Conservation (phyloP, 1,140 invertebrate genomes). For the Drosophila azteca region DNA sequence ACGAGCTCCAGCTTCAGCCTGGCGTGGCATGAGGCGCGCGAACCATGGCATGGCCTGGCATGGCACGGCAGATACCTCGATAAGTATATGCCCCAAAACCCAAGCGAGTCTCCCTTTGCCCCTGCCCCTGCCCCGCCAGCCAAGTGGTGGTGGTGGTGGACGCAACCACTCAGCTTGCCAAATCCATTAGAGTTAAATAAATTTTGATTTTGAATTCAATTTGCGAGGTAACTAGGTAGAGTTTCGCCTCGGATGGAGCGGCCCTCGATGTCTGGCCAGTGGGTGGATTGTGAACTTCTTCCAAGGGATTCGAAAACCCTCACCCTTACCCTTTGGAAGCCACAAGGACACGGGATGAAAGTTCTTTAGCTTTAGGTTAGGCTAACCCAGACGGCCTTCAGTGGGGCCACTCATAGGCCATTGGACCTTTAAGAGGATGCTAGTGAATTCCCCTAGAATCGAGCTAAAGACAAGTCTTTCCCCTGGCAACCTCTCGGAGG, state of each 20-base stretch:
- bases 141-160: conserved; percentile 8
- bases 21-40: conserved; percentile 36
- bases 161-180: conserved; percentile 62
- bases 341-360: too few species aligned
- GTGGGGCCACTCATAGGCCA: too few species aligned
- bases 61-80: conserved; percentile 30
- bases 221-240: conserved; percentile 63
- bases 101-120: background rate
- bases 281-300: conserved; percentile 38
- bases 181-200: conserved; percentile 78
- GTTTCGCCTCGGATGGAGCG: conserved; percentile 9
- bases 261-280: background rate
- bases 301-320: too few species aligned
- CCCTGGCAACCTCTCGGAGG: too few species aligned
- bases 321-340: too few species aligned
- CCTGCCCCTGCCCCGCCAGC: background rate
- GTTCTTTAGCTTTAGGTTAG: too few species aligned
- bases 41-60: background rate
- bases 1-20: conserved; percentile 11
- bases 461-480: too few species aligned
- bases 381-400: too few species aligned
- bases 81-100: conserved; percentile 10
- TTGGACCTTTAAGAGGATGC: too few species aligned
- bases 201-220: conserved; percentile 76
- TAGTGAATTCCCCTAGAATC: too few species aligned